phyloP scores from a whole-genome alignment of 2,113 vertebrate genomes.

The Progne subis region DNA sequence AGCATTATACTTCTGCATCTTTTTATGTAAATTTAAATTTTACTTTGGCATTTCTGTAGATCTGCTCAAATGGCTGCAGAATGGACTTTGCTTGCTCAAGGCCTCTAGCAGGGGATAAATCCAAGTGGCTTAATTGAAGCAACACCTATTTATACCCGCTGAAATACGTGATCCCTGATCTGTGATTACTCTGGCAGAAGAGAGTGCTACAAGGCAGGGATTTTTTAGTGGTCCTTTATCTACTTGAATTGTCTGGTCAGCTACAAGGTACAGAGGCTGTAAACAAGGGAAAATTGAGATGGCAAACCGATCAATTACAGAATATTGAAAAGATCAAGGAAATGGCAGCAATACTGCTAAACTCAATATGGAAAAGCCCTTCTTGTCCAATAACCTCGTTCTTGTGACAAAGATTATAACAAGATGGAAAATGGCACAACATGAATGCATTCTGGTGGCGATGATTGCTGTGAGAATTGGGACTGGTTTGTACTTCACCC shows the following conservation, averaged over 20 bases:
- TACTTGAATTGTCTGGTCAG: not conserved
- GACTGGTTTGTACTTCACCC: constrained; percentile 8
- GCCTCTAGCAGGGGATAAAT: not conserved
- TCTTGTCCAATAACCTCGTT: not conserved
- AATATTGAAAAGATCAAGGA: constrained; percentile 39
- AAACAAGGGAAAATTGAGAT: constrained; percentile 24
- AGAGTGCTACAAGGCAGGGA: not conserved
- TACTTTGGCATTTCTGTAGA: not conserved
- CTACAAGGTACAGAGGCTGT: not conserved
- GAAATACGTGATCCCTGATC: not conserved
- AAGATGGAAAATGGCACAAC: constrained; percentile 45
- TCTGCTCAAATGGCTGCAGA: not conserved
- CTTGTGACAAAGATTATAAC: constrained; percentile 25
- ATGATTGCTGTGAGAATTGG: constrained; percentile 57
- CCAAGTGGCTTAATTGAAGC: not conserved
- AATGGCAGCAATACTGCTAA: not conserved
- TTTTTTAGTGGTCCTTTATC: not conserved
- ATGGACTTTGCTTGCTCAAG: not conserved
- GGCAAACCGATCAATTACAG: constrained; percentile 8
- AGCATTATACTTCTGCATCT: not conserved
- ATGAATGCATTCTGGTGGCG: not conserved
- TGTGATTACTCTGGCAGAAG: not conserved
- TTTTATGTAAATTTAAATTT: not conserved
- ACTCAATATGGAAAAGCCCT: not conserved
- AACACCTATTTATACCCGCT: not conserved